These are phyloP conservation scores for Gallinago media DNA, from an alignment of 2,113 vertebrate genomes.

Conservation along the genomic window DNA sequence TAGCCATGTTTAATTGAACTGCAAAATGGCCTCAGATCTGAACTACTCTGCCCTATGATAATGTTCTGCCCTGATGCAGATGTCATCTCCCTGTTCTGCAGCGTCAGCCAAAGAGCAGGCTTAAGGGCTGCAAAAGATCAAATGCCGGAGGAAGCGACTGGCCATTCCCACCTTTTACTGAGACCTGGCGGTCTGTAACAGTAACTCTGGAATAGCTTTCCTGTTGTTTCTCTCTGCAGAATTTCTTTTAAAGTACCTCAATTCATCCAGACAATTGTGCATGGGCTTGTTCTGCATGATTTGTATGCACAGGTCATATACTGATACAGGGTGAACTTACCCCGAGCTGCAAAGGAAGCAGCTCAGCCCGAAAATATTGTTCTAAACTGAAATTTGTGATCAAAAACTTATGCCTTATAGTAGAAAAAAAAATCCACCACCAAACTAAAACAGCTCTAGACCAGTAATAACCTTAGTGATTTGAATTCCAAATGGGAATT, in stretches of 20 bases:
- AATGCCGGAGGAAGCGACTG: background rate
- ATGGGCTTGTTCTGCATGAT: background rate
- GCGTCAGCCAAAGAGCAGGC: background rate
- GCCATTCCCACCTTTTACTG: background rate
- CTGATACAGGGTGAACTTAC: background rate
- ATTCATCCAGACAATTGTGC: background rate
- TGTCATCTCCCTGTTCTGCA: background rate
- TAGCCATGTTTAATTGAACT: background rate
- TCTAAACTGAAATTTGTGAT: background rate
- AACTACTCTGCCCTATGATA: background rate
- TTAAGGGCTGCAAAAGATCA: background rate
- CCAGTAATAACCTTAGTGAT: background rate
- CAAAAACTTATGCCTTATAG: rapidly evolving
- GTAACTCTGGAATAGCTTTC: background rate
- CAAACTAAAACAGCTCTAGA: background rate
- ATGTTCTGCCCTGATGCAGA: background rate
- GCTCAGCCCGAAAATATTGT: background rate
- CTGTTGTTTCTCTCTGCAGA: background rate
- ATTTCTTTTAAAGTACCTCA: background rate
- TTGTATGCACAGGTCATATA: background rate
- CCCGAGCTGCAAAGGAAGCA: background rate
- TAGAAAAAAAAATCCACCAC: background rate
- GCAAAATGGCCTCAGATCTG: background rate
- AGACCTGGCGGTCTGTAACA: background rate
- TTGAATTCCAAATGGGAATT: background rate